phyloP scores from a whole-genome alignment of 2,113 vertebrate genomes.

The Guaruba guarouba region DNA sequence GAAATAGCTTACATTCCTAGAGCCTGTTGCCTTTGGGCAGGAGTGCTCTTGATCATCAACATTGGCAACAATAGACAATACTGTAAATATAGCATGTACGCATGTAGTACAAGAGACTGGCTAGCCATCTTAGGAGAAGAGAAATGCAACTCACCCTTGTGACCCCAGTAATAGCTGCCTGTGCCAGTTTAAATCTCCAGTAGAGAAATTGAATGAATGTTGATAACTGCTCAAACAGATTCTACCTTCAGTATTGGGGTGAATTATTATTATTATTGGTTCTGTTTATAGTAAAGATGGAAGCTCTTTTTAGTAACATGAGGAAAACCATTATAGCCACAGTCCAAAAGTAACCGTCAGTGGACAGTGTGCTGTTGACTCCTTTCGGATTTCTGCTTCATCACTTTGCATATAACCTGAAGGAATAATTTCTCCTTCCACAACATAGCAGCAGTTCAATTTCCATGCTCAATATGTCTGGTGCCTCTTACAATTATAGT shows the following conservation, averaged over 20 bases:
- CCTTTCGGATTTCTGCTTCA: constrained; percentile 11
- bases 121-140: constrained; percentile 25
- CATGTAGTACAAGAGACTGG: not conserved
- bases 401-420: not conserved
- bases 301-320: not conserved
- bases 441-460: not conserved
- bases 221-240: constrained; percentile 13
- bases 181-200: constrained; percentile 10
- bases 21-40: constrained; percentile 15
- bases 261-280: constrained; percentile 2
- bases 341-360: not conserved
- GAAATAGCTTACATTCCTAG: constrained; percentile 22
- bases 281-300: constrained; percentile 1
- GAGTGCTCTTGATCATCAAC: not conserved
- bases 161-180: not conserved
- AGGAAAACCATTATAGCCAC: not conserved
- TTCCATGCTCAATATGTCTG: not conserved
- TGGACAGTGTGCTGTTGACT: not conserved
- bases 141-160: not conserved
- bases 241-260: not conserved
- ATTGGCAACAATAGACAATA: not conserved
- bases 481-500: not conserved
- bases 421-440: not conserved
- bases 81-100: not conserved
- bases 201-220: constrained; percentile 10